These are phyloP conservation scores for Catonia carolina DNA, from an alignment of 2,888 invertebrate genomes.

Conservation along the genomic window DNA sequence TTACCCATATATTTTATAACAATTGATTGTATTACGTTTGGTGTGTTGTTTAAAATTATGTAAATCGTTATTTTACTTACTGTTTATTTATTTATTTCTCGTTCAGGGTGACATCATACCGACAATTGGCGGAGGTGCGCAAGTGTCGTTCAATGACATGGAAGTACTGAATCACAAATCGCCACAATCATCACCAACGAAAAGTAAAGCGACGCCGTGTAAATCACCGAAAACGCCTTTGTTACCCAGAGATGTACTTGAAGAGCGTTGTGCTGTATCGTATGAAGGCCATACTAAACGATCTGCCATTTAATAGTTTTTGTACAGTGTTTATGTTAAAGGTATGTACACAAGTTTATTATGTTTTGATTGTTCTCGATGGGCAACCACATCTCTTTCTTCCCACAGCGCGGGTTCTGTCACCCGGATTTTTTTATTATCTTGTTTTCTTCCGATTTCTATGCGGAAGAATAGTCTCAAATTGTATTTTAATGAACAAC, in stretches of 20 bases:
- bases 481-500: too few species aligned
- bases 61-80: background rate
- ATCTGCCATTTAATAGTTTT: background rate
- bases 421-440: too few species aligned
- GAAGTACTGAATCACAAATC: conserved; percentile 81
- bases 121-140: conserved; percentile 90
- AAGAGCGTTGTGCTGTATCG: conserved; percentile 42
- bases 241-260: conserved; percentile 30
- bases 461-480: too few species aligned
- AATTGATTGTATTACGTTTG: too few species aligned
- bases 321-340: too few species aligned
- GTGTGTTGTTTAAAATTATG: too few species aligned
- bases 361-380: too few species aligned
- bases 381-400: too few species aligned
- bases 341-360: too few species aligned
- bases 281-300: conserved; percentile 40
- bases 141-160: conserved; percentile 91
- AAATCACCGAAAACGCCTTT: background rate
- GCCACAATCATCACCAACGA: conserved; percentile 51
- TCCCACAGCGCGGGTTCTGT: too few species aligned
- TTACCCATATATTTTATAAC: too few species aligned
- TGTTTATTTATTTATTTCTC: conserved; percentile 8
- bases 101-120: conserved; percentile 80
- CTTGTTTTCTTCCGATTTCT: too few species aligned
- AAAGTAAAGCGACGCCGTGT: conserved; percentile 38